Base-by-base conservation (phyloP, 2,113 vertebrate species). In the Mola mola region DNA sequence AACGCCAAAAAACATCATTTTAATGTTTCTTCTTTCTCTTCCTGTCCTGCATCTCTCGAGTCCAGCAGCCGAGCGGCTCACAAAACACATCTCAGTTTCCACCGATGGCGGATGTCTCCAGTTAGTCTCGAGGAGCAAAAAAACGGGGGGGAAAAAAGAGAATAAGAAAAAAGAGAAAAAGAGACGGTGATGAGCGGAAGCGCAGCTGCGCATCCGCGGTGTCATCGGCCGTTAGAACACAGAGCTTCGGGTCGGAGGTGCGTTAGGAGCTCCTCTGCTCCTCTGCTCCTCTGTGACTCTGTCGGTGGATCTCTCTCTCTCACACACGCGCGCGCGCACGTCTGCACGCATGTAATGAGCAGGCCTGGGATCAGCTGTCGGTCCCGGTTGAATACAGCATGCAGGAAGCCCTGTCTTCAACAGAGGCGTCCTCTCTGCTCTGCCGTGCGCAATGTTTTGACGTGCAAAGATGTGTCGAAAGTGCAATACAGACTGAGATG, bases 31-130 rank as follows among this genome's bases (percentile, higher is more conserved):
- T 73, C 22, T 57, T 66, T 62, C 67, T 82, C 81, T 83, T 86
- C 63, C 67, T 75, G 52, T 82, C 83, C 81, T 70, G 81, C 87
- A 82, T 88, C 65, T 82, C 76, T 60, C 61, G 10, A 40, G 51
- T n/a, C 55, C 60, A 37, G 50, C 22, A 43, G 41, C 43, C 42
- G 4, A 28, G 47, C 42, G 29, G 38, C 56, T 75, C 52, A 50
- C 20, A 34, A 68, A 68, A 46, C 64, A 40, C 72, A 73, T 81
- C 70, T 64, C 79, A 58, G 4, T 57, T 38, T 42, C 33, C 63
- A 57, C 57, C 56, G 29, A 68, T 59, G 70, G 72, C 66, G 63
- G 55, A 59, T 46, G 33, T 59, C 34, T 67, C 55, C 63, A n/a
- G n/a, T n/a, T n/a, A n/a, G 50, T 60, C 42, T 66, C 2, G 17